These are phyloP conservation scores for Gobio occitaniae DNA, from an alignment of 2,797 vertebrate genomes.

Conservation along the genomic window DNA sequence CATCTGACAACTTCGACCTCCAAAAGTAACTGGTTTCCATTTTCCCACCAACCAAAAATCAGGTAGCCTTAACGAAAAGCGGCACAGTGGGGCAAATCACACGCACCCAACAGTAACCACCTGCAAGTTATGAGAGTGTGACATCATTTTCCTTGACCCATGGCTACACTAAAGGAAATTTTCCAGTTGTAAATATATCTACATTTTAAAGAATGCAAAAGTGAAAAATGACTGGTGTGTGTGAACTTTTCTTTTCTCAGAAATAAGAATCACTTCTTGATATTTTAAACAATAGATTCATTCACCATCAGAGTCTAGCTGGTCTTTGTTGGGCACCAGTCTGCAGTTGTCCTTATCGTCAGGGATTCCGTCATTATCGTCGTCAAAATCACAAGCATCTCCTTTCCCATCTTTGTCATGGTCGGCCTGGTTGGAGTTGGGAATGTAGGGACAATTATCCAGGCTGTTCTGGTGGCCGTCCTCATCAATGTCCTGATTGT, in stretches of 20 bases:
- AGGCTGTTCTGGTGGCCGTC: conserved; percentile 98
- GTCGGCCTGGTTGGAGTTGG: conserved; percentile 96
- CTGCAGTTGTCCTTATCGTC: conserved; percentile 97
- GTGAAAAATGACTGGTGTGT: neutral
- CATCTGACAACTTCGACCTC: conserved; percentile 54
- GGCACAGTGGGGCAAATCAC: conserved; percentile 67
- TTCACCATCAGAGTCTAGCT: conserved; percentile 91
- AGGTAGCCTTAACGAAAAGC: conserved; percentile 67
- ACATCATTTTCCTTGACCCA: conserved; percentile 30
- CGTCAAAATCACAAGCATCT: conserved; percentile 94
- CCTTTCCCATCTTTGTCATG: conserved; percentile 95
- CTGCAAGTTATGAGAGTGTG: neutral
- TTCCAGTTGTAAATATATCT: conserved; percentile 24
- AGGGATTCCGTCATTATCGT: conserved; percentile 93
- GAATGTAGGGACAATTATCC: conserved; percentile 96
- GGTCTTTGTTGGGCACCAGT: conserved; percentile 89
- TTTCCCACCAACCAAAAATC: conserved; percentile 70
- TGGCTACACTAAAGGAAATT: conserved; percentile 4
- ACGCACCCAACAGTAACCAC: conserved; percentile 38
- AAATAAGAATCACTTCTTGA: neutral
- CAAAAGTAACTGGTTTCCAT: conserved; percentile 66
- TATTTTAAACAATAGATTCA: conserved; percentile 1
- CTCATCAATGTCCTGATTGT: conserved; percentile 96
- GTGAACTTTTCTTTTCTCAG: neutral
- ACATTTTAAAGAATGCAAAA: conserved; percentile 15